Evolutionary conservation across 2,113 vertebrate genomes (phyloP).

Genomic region (Hemichromis elongatus): DNA sequence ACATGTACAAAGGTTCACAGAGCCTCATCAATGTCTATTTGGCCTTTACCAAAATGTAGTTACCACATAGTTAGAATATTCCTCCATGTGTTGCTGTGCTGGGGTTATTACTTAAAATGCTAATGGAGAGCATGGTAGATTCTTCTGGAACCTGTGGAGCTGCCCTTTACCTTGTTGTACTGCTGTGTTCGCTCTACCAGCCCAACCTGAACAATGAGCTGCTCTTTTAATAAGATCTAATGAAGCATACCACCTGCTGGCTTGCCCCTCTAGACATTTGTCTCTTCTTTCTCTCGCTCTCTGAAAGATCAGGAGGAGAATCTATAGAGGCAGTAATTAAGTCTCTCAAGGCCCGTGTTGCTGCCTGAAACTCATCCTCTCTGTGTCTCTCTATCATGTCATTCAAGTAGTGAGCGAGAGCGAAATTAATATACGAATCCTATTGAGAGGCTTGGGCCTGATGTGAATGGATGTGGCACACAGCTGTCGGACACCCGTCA

Average conservation of each 20-base stretch:
- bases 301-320: neutral
- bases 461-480: neutral
- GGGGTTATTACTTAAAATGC: neutral
- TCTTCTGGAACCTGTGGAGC: neutral
- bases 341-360: slow-evolving; percentile 1
- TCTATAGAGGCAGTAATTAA: slow-evolving; percentile 37
- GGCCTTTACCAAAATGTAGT: neutral
- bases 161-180: neutral
- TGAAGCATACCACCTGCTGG: slow-evolving; percentile 19
- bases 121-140: neutral
- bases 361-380: neutral
- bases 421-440: neutral
- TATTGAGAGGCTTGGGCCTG: neutral
- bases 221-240: slow-evolving; percentile 32
- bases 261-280: neutral
- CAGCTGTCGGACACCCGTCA: neutral
- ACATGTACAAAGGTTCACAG: neutral
- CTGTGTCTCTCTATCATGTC: neutral
- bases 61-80: neutral
- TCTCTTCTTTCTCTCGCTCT: neutral
- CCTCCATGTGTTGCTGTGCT: neutral
- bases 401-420: neutral
- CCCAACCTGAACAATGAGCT: slow-evolving; percentile 11
- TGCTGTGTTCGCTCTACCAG: neutral
- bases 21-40: neutral